phyloP scores from a whole-genome alignment of 1,140 invertebrate species.

The Doryteuthis pealeii region DNA sequence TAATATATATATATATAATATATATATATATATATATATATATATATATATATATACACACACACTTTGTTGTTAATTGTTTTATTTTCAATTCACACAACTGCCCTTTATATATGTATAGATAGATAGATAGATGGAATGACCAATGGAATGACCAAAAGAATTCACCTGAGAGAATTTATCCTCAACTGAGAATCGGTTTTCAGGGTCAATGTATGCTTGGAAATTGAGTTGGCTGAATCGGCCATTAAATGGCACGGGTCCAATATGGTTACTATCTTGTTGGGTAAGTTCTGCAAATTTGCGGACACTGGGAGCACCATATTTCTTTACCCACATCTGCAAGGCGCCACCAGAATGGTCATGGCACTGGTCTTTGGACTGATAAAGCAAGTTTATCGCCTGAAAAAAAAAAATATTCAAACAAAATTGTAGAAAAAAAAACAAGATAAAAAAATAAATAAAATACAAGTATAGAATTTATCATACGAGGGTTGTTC shows the following conservation, averaged over 20 bases:
- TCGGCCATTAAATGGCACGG: constrained; percentile 83
- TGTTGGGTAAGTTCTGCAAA: constrained; percentile 80
- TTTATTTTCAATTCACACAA: no score
- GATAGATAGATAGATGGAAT: no score
- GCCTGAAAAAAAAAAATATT: constrained; percentile 66
- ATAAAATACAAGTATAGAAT: no score
- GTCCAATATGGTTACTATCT: constrained; percentile 68
- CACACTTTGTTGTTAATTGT: no score
- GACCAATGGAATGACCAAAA: no score
- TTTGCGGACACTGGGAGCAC: constrained; percentile 76
- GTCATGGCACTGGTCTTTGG: constrained; percentile 71
- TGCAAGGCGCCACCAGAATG: constrained; percentile 68
- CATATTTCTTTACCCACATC: constrained; percentile 89
- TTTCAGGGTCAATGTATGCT: constrained; percentile 91
- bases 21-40: no score
- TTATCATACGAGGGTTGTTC: no score
- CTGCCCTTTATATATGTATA: no score
- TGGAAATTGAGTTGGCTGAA: constrained; percentile 83
- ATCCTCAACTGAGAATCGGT: constrained; percentile 85
- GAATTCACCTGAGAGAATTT: constrained; percentile 83
- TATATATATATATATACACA: no score
- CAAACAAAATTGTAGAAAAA: no score
- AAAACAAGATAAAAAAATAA: no score
- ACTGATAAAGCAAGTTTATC: constrained; percentile 82
- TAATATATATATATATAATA: no score